These are phyloP conservation scores for Cololabis saira DNA, from an alignment of 2,113 vertebrate genomes.

Conservation along the genomic window DNA sequence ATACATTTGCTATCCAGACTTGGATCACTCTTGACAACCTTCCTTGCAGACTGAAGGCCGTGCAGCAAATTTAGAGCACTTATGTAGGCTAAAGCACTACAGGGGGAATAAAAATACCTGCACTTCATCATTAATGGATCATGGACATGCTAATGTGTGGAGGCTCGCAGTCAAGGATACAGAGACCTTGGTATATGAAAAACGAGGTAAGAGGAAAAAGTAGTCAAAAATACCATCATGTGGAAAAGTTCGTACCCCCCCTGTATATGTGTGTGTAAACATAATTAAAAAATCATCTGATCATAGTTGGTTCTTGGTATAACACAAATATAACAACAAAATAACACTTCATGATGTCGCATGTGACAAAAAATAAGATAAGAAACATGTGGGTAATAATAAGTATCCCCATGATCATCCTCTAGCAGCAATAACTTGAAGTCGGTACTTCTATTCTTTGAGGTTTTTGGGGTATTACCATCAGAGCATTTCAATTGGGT, in stretches of 20 bases:
- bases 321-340: no score
- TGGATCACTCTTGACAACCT: background rate
- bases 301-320: no score
- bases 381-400: no score
- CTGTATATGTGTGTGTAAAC: no score
- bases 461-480: no score
- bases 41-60: conserved; percentile 3
- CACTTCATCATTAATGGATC: conserved; percentile 28
- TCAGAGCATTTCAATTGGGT: no score
- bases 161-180: conserved; percentile 3
- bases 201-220: background rate
- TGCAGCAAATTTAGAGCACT: conserved; percentile 25
- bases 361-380: no score
- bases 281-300: no score
- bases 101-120: conserved; percentile 39
- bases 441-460: no score
- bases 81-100: conserved; percentile 36
- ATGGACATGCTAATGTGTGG: conserved; percentile 19
- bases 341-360: no score
- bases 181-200: background rate
- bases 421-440: no score
- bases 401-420: no score
- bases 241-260: background rate
- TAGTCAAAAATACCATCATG: background rate
- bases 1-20: background rate